phyloP scores from a whole-genome alignment of 2,888 invertebrate species.

The Blera fallax region DNA sequence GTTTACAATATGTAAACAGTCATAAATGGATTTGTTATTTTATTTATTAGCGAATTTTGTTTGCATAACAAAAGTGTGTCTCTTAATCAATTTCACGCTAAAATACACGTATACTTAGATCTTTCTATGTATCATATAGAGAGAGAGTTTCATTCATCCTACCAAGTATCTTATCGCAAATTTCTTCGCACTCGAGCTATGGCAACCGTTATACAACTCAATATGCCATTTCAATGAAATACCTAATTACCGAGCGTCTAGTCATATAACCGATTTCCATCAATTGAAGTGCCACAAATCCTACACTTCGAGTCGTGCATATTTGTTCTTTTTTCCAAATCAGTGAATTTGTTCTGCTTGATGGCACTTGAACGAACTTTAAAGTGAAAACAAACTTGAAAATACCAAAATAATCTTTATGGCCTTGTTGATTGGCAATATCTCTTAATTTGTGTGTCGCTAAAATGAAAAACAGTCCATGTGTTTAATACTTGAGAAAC shows the following conservation, averaged over 20 bases:
- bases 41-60: neutral
- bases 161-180: neutral
- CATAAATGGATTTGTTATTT: neutral
- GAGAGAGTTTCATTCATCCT: too few species aligned
- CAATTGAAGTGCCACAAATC: neutral
- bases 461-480: neutral
- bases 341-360: slow-evolving; percentile 9
- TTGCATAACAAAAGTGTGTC: neutral
- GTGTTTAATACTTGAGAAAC: slow-evolving; percentile 20
- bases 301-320: neutral
- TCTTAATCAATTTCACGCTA: neutral
- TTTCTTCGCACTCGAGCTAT: neutral
- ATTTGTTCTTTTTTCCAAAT: slow-evolving; percentile 29
- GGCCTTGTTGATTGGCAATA: slow-evolving; percentile 59
- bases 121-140: neutral
- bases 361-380: slow-evolving; percentile 39
- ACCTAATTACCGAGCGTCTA: neutral
- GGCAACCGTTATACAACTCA: neutral
- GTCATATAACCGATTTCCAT: neutral
- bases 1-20: neutral
- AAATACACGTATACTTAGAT: neutral
- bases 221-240: neutral
- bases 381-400: slow-evolving; percentile 29
- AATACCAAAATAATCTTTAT: slow-evolving; percentile 64
- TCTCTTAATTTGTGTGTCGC: slow-evolving; percentile 41